Base-by-base conservation (phyloP, 2,888 invertebrate genomes). In the Brachyptera risi region DNA sequence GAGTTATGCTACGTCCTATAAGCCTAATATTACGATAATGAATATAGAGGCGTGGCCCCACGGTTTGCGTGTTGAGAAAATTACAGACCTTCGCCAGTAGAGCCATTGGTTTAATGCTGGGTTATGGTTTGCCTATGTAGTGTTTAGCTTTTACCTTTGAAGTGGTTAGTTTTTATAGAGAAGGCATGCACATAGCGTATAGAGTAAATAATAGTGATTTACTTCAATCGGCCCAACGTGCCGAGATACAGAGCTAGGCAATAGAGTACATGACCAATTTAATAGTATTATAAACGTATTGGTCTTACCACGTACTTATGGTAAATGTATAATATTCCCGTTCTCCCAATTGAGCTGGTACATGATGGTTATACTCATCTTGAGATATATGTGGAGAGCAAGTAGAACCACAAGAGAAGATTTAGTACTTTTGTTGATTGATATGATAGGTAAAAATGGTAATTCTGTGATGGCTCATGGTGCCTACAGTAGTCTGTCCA, bases 11-110 rank as follows among this genome's bases (percentile, higher is more conserved):
- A 9, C 35, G 3, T 27, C n/a, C 50, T 51, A 27, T 51, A 13
- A n/a, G n/a, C 50, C 5, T 26, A 40, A 51, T 57, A 63, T 63
- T 60, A 63, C 58, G 37, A 42, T 63, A 60, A 63, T 63, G 63
- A 63, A 60, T 60, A 60, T 38, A 40, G 51, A 63, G 63, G 63
- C 63, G 63, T 63, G 57, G 56, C 50, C 49, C 58, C 21, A n/a
- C 40, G 40, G 23, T 23, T 61, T 61, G 58, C 59, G 59, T 59
- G 58, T 42, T 24, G 17, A 17, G 44, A 40, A 62, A 60, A 60
- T 60, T 60, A 60, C 60, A 60, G 56, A 21, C 54, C 24, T 54
- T 37, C 37, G 31, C 44, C 24, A 50, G 24, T 26, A 51, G 50
- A 49, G 49, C 59, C 59, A 59, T 59, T 59, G 59, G 50, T 38